Percentiles rank a stretch among this genome's conserved stretches.
Conservation (phyloP, 2,797 vertebrate genomes). For the Prionace glauca region DNA sequence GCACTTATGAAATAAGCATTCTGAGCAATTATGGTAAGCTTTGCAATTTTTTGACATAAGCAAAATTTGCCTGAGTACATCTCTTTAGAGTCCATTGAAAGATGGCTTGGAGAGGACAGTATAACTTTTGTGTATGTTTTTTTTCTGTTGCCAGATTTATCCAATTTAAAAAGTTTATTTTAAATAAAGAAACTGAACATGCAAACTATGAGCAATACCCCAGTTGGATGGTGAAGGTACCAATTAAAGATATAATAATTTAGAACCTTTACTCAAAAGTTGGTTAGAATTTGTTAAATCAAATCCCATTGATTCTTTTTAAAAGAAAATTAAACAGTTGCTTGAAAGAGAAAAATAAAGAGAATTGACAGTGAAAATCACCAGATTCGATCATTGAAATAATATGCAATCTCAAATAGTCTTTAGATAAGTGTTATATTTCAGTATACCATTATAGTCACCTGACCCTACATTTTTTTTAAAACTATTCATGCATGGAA, state of each 20-base stretch:
- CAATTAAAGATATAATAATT: not conserved
- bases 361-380: not conserved
- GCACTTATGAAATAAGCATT: not conserved
- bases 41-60: not conserved
- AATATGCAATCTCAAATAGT: not conserved
- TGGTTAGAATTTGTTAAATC: conserved; percentile 9
- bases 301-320: not conserved
- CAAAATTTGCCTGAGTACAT: not conserved
- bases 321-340: not conserved
- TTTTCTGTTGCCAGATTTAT: not conserved
- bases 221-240: not conserved
- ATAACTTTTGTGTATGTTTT: not conserved
- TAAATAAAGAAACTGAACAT: not conserved
- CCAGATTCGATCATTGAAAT: not conserved
- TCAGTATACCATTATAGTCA: not conserved
- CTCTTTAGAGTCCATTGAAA: not conserved
- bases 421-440: not conserved
- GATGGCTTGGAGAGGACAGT: not conserved
- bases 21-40: not conserved
- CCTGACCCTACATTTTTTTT: not conserved
- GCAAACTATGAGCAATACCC: not conserved
- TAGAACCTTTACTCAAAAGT: not conserved
- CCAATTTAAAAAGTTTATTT: not conserved
- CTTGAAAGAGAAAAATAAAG: not conserved
- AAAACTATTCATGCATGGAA: too few species aligned